Evolutionary conservation across 2,888 invertebrate genomes (phyloP), one percentile per base, ranked within the genome.

Genomic region (Drosophila paramelanica): DNA sequence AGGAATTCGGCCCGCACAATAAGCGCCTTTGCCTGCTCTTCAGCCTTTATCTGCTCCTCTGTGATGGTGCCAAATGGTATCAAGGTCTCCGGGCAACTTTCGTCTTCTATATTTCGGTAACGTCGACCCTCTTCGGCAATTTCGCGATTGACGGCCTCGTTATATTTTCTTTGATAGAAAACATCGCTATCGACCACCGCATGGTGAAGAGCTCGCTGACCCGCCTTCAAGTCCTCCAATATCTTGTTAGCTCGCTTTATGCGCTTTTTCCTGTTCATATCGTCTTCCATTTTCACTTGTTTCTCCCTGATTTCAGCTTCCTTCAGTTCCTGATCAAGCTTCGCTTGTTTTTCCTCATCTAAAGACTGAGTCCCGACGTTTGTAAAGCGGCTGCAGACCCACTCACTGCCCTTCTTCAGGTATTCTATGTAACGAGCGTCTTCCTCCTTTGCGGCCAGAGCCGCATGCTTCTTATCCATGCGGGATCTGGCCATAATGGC

Each of bases 211-310:
- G 69, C 66, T 1, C 53, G 27, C 8, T 65, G 81, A 8, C 87
- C 89, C 0, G 72, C 66, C 47, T 85, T 85, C 25, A 85, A n/a
- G 20, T 67, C 33, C 0, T 86, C 55, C 20, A 88, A 11, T 25
- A 36, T 36, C 36, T 36, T 1, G 36, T 73, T 73, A 3, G 82
- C 82, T 5, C 87, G 52, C 5, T 70, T 11, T 3, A 83, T 58
- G 1, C 87, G 78, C n/a, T 83, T 70, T 20, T 78, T 83, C 7
- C 83, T 87, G 8, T 49, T 5, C 0, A 58, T 67, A 2, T 76
- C 78, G 3, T 64, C 72, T 20, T 49, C 59, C 11, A 72, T 11
- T 17, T 23, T 20, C 2, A 51, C 49, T 23, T 69, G 50, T 1
- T 51, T 55, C 3, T 56, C 55, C 4, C 31, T 11, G 7, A 72